Base-by-base conservation (phyloP, 2,113 vertebrate species). In the Gorsachius goisagi region DNA sequence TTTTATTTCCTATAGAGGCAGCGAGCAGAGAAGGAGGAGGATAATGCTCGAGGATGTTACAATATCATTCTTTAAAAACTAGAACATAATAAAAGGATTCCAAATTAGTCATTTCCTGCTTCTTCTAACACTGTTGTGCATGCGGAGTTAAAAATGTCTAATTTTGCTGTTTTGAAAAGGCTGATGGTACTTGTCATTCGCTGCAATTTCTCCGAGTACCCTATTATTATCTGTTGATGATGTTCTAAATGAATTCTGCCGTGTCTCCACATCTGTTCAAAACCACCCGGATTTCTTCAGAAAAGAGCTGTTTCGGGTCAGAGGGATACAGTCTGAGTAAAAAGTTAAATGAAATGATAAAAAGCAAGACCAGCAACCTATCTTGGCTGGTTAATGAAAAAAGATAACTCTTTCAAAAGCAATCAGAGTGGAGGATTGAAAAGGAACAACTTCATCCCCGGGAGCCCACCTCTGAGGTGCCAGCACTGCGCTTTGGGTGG, bases 211-310 rank as follows among this genome's bases (percentile, higher is more conserved):
- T 91, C 89, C 11, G 9, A 96, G 94, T 90, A 97, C 96, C 93
- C 94, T 96, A 50, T 97, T 96, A 97, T 97, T 97, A 97, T 96
- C 94, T 78, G 93, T 79, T 97, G 96, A 97, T 97, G 97, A 93
- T 95, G 92, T 91, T 96, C 96, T 74, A 95, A 97, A 97, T 96
- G 97, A 97, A 96, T 94, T 95, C 94, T 95, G 82, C 95, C 93
- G 90, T 96, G 92, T 89, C 80, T 90, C 91, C 95, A 97, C 94
- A 97, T 97, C 97, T 97, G 97, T 93, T 97, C 94, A 87, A 89
- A 94, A 67, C 85, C 69, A 90, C 74, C 72, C 75, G 77, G 73
- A 72, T 85, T 94, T 93, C 94, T 95, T 92, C 90, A 56, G 59
- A 66, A 83, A 75, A 83, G 67, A 89, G 73, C 58, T 76, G 18